phyloP scores from a whole-genome alignment of 2,113 vertebrate species.

The Uria aalge region DNA sequence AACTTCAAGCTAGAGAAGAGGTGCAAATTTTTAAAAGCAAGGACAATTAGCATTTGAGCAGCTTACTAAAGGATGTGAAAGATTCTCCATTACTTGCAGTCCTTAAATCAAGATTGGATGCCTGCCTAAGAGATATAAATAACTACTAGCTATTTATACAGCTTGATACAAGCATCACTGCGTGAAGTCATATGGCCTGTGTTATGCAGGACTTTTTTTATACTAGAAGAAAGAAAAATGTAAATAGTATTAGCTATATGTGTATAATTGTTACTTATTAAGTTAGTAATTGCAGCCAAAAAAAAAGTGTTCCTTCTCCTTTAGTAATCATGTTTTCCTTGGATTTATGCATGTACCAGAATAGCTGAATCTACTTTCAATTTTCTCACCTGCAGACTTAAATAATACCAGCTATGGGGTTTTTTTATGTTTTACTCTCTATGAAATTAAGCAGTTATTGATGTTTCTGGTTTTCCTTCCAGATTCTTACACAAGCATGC shows the following conservation, averaged over 20 bases:
- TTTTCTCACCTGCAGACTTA: neutral
- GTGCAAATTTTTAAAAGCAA: slow-evolving; percentile 34
- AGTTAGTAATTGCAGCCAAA: neutral
- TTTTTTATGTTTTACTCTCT: neutral
- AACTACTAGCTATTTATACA: slow-evolving; percentile 55
- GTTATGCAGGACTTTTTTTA: neutral
- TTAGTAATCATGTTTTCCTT: neutral
- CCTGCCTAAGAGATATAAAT: slow-evolving; percentile 43
- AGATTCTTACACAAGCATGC: neutral
- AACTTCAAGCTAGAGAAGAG: slow-evolving; percentile 7
- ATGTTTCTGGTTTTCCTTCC: neutral
- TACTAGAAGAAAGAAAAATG: neutral
- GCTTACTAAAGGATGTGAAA: slow-evolving; percentile 19
- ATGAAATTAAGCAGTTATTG: neutral
- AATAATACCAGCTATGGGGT: neutral
- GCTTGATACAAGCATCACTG: slow-evolving; percentile 21
- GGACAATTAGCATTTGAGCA: neutral
- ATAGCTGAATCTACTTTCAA: neutral
- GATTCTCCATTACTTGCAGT: slow-evolving; percentile 23
- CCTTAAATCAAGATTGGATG: slow-evolving; percentile 54
- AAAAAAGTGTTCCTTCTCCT: neutral
- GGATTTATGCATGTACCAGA: neutral
- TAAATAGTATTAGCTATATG: neutral
- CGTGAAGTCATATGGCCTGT: slow-evolving; percentile 18
- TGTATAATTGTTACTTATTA: neutral